Evolutionary conservation across 2,888 invertebrate genomes (phyloP).

Genomic region (Machimus atricapillus): DNA sequence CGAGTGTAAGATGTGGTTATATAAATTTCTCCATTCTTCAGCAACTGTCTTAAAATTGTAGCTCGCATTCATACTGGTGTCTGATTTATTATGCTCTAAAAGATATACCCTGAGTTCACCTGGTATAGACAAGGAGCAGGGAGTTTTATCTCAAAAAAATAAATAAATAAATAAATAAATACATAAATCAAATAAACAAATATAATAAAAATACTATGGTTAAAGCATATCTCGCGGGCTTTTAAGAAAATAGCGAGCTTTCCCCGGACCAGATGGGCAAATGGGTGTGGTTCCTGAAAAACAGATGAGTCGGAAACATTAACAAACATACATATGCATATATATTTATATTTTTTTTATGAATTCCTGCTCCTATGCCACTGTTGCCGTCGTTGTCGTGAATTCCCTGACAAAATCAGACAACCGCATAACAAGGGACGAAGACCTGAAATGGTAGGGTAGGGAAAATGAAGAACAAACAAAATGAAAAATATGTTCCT

Average conservation of each 20-base stretch:
- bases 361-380: neutral
- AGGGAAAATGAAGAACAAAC: neutral
- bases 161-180: too few relatives aligned
- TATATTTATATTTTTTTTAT: neutral
- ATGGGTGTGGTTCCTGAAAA: conserved; percentile 26
- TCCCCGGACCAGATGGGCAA: neutral
- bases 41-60: neutral
- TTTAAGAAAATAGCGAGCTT: neutral
- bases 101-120: neutral
- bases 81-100: too few relatives aligned
- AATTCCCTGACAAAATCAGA: conserved; percentile 9
- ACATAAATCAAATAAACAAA: neutral
- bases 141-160: neutral
- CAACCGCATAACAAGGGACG: neutral
- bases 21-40: neutral
- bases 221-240: neutral
- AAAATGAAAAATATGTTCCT: conserved; percentile 4
- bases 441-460: neutral
- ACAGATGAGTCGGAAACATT: neutral
- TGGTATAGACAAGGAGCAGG: neutral
- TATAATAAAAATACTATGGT: neutral
- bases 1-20: too few relatives aligned
- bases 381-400: neutral
- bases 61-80: neutral
- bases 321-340: neutral